phyloP scores from a whole-genome alignment of 2,888 invertebrate genomes.

The Cephus rjabovi region DNA sequence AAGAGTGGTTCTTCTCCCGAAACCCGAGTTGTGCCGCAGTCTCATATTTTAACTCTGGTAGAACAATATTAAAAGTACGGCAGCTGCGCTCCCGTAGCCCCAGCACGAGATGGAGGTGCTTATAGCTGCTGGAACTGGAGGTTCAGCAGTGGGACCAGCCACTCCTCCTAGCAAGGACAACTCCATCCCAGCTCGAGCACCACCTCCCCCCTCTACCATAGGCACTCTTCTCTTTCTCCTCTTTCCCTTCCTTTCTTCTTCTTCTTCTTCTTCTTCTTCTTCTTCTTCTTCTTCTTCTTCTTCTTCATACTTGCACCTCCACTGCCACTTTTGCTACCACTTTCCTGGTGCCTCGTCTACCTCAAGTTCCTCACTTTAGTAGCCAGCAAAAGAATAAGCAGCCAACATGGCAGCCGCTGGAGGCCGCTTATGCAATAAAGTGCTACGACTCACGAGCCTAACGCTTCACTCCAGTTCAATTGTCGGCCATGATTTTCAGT shows the following conservation, averaged over 20 bases:
- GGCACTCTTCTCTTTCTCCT: conserved; percentile 11
- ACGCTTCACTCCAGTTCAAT: too few species aligned
- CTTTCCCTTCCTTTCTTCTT: conserved; percentile 16
- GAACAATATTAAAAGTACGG: conserved; percentile 58
- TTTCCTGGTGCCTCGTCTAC: background rate
- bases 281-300: conserved; percentile 24
- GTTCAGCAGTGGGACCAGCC: conserved; percentile 39
- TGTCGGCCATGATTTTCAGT: too few species aligned
- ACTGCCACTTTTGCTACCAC: conserved; percentile 24
- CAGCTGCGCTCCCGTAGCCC: conserved; percentile 41
- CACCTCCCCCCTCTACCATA: conserved; percentile 44
- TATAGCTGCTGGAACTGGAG: conserved; percentile 17
- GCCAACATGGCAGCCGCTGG: too few species aligned
- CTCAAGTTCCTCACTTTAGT: too few species aligned
- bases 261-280: conserved; percentile 13
- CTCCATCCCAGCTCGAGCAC: conserved; percentile 44
- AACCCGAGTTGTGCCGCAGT: conserved; percentile 40
- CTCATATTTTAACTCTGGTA: conserved; percentile 54
- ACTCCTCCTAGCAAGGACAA: conserved; percentile 41
- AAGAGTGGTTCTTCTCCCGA: background rate
- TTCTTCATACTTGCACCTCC: conserved; percentile 25
- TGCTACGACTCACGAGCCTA: too few species aligned
- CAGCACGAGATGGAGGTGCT: conserved; percentile 1
- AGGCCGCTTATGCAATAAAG: too few species aligned
- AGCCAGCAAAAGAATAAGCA: too few species aligned